phyloP scores from a whole-genome alignment of 2,888 invertebrate genomes.

The Blomia tropicalis region DNA sequence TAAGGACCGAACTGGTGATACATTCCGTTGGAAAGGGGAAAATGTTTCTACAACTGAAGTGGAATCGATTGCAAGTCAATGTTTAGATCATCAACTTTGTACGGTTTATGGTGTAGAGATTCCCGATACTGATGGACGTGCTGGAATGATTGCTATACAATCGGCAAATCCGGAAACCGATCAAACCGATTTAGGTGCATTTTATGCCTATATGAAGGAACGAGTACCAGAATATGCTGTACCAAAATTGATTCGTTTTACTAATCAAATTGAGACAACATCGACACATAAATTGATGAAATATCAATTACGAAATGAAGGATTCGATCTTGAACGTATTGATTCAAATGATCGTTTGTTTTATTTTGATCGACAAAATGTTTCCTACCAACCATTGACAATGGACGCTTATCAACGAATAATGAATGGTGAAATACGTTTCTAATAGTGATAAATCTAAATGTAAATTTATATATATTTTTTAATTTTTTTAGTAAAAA shows the following conservation, averaged over 20 bases:
- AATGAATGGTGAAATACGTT: background rate
- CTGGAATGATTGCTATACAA: constrained; percentile 43
- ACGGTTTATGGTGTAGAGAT: constrained; percentile 91
- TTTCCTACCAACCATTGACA: background rate
- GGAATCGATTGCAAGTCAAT: constrained; percentile 52
- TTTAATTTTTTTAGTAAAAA: too few relatives aligned
- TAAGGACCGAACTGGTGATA: constrained; percentile 88
- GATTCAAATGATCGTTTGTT: background rate
- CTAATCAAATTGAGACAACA: constrained; percentile 38
- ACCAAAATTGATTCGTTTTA: constrained; percentile 41
- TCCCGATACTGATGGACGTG: constrained; percentile 39
- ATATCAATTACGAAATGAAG: constrained; percentile 1
- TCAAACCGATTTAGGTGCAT: constrained; percentile 27
- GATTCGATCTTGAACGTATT: background rate
- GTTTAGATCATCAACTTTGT: constrained; percentile 48
- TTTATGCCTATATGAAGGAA: constrained; percentile 30
- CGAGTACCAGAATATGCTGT: constrained; percentile 40
- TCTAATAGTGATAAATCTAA: too few relatives aligned
- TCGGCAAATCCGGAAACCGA: constrained; percentile 30
- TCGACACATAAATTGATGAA: constrained; percentile 89
- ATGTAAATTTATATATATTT: too few relatives aligned
- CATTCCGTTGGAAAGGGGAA: constrained; percentile 61
- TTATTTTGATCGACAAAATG: background rate
- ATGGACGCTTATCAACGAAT: background rate
- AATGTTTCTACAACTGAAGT: constrained; percentile 97